phyloP scores from a whole-genome alignment of 1,140 invertebrate genomes.

The Ylistrum balloti region DNA sequence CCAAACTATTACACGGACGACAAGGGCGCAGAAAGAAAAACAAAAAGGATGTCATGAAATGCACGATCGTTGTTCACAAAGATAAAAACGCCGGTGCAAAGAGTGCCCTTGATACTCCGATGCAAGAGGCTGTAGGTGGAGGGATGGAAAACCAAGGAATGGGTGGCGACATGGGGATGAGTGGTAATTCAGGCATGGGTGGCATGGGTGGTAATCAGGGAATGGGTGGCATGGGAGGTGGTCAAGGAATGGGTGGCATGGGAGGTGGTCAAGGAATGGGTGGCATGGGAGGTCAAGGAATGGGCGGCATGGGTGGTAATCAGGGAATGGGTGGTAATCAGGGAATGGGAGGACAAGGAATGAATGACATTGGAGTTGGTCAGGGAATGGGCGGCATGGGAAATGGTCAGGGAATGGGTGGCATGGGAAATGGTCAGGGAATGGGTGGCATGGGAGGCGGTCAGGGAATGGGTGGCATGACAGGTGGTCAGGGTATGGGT shows the following conservation, averaged over 20 bases:
- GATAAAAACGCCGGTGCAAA: slow-evolving; percentile 2
- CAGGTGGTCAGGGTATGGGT: neutral
- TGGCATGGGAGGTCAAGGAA: neutral
- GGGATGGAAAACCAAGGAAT: neutral
- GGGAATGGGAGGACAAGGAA: slow-evolving; percentile 41
- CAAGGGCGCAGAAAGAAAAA: neutral
- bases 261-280: neutral
- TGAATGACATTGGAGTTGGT: neutral
- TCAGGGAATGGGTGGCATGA: too few species aligned
- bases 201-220: slow-evolving; percentile 27
- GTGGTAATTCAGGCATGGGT: neutral
- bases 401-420: neutral
- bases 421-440: neutral
- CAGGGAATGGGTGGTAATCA: neutral
- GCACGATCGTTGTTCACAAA: neutral
- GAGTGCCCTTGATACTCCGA: neutral
- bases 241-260: neutral
- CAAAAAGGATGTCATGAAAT: slow-evolving; percentile 38
- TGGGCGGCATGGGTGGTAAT: neutral
- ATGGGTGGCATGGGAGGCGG: neutral
- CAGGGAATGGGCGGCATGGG: neutral
- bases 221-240: neutral
- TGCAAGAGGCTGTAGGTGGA: neutral
- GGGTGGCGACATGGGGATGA: too few species aligned
- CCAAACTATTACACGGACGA: neutral